These are phyloP conservation scores for Agrotis ipsilon DNA, from an alignment of 2,888 invertebrate genomes.

Conservation along the genomic window DNA sequence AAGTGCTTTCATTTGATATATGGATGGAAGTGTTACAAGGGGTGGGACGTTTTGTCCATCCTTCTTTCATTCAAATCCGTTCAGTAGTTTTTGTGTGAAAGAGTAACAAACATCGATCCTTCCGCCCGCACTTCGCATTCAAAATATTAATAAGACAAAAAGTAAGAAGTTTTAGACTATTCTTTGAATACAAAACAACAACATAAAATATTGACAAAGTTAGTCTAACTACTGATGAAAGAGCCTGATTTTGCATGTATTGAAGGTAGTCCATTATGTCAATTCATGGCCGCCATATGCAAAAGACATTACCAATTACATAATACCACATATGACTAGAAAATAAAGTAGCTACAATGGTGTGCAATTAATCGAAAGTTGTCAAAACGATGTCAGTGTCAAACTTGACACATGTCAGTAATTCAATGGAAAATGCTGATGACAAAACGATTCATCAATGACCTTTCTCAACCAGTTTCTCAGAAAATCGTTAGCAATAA, in stretches of 20 bases:
- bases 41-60: too few relatives aligned
- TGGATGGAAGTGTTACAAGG: too few relatives aligned
- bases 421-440: slow-evolving; percentile 3
- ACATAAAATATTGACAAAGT: too few relatives aligned
- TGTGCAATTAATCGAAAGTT: slow-evolving; percentile 40
- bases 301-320: slow-evolving; percentile 29
- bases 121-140: too few relatives aligned
- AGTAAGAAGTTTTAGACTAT: too few relatives aligned
- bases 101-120: too few relatives aligned
- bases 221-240: too few relatives aligned
- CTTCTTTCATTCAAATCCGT: too few relatives aligned
- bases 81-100: too few relatives aligned
- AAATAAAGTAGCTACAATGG: slow-evolving; percentile 21
- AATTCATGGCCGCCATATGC: slow-evolving; percentile 34
- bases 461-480: slow-evolving; percentile 1
- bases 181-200: too few relatives aligned
- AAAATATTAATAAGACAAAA: too few relatives aligned
- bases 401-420: slow-evolving; percentile 19
- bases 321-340: slow-evolving; percentile 16
- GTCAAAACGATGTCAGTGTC: slow-evolving; percentile 50
- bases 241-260: not conserved
- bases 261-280: not conserved
- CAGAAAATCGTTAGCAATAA: slow-evolving; percentile 2
- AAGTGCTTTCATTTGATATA: too few relatives aligned
- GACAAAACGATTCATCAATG: slow-evolving; percentile 7